Evolutionary conservation across 2,113 vertebrate species (phyloP).

Genomic region (Lepisosteus osseus): DNA sequence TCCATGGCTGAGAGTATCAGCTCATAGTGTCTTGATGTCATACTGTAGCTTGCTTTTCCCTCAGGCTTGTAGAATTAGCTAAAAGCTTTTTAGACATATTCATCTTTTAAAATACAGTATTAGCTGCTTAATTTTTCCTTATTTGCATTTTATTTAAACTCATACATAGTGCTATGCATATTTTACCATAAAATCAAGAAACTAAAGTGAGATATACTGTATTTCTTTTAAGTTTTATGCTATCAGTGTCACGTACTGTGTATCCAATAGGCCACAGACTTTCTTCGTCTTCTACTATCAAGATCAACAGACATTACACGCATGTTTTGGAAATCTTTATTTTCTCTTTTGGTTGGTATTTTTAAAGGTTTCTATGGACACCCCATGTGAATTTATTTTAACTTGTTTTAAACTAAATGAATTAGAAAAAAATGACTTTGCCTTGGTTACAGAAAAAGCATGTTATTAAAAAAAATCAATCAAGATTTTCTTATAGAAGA

Average conservation of each 20-base stretch:
- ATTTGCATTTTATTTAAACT: neutral
- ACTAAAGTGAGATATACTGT: neutral
- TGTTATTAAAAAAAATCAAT: no score
- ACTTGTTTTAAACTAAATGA: no score
- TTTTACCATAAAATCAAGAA: neutral
- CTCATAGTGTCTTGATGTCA: neutral
- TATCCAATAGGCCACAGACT: neutral
- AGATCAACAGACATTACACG: neutral
- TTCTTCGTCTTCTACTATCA: neutral
- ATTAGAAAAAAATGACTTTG: no score
- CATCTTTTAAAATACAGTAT: constrained; percentile 5
- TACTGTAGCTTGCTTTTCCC: neutral
- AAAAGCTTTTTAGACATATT: neutral
- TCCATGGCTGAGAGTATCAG: neutral
- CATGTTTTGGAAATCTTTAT: neutral
- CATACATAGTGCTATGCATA: neutral
- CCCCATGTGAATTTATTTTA: no score
- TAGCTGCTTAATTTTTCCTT: neutral
- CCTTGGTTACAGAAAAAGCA: no score
- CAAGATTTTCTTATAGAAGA: no score
- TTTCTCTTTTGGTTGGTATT: neutral
- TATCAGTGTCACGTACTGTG: neutral
- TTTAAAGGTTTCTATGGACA: no score
- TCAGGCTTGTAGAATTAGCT: neutral
- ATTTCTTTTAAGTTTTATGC: neutral